Base-by-base conservation (phyloP, 2,888 invertebrate genomes). In the Sycophila texana region DNA sequence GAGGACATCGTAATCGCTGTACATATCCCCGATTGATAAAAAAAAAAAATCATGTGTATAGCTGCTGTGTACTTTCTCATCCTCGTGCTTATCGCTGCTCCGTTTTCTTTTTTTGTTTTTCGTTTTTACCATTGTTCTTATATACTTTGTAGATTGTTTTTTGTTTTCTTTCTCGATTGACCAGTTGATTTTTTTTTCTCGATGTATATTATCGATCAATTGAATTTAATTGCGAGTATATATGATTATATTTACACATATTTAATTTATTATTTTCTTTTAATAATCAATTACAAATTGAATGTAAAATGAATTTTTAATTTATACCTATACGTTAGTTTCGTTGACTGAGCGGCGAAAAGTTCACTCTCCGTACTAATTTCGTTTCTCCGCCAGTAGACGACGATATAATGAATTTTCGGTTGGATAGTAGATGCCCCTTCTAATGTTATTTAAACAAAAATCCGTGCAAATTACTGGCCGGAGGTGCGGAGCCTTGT, bases 11-110 rank as follows among this genome's bases (percentile, higher is more conserved):
- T 74, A 74, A 81, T 82, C 77, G 84, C 84, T 85, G 85, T 85
- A 85, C 84, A 85, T 85, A 85, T 84, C 84, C 58, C 39, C 53
- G 4, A 53, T 53, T n/a, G n/a, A 53, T n/a, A n/a, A 53, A 53
- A 16, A 13, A 58, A 49, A 58, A 26, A 65, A 53, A 7, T 39
- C 39, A 30, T 66, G 75, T 83, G 80, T 82, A 83, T 82, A 83
- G 82, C 81, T 77, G 79, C 82, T 80, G 81, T 83, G 57, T 76
- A 63, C 53, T 67, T 74, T 76, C 7, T 10, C 68, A 75, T 58
- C 60, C 58, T 61, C 18, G 47, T 60, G n/a, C 26, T 75, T 79
- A 68, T 75, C 49, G 63, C 67, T 73, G 61, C 68, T 68, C 39
- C 49, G 10, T 68, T 30, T 75, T 61, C 10, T 3, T 57, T 77